Evolutionary conservation across 2,888 invertebrate species (phyloP).

Genomic region (Agyllia agylla): DNA sequence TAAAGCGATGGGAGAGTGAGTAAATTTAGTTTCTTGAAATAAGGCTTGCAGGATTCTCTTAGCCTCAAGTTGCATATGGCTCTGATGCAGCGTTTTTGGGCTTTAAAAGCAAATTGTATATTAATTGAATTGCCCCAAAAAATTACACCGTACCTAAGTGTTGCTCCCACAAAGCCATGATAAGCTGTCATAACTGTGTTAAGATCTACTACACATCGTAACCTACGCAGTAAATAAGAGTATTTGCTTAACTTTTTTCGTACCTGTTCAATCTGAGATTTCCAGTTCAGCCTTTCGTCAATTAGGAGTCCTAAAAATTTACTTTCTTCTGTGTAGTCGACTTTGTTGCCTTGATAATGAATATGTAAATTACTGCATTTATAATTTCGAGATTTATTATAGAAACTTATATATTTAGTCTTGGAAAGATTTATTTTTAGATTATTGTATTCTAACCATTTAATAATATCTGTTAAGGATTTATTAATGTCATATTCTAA

Average conservation of each 20-base stretch:
- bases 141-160: neutral
- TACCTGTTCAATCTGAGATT: neutral
- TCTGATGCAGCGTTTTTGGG: neutral
- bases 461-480: too few relatives aligned
- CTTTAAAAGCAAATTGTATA: neutral
- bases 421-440: too few relatives aligned
- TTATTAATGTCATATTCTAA: too few relatives aligned
- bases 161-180: neutral
- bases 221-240: neutral
- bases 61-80: neutral
- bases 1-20: neutral
- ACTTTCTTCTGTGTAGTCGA: too few relatives aligned
- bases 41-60: neutral
- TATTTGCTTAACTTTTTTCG: neutral
- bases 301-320: neutral
- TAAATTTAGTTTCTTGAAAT: neutral
- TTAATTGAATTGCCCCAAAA: neutral
- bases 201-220: neutral
- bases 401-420: too few relatives aligned
- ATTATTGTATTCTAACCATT: too few relatives aligned
- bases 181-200: neutral
- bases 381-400: too few relatives aligned
- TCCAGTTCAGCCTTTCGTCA: neutral
- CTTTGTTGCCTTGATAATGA: too few relatives aligned
- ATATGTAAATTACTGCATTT: too few relatives aligned